Percentiles rank a stretch among this genome's conserved stretches.
Evolutionary conservation across 2,888 invertebrate species (phyloP).

Genomic region (Macaria notata): DNA sequence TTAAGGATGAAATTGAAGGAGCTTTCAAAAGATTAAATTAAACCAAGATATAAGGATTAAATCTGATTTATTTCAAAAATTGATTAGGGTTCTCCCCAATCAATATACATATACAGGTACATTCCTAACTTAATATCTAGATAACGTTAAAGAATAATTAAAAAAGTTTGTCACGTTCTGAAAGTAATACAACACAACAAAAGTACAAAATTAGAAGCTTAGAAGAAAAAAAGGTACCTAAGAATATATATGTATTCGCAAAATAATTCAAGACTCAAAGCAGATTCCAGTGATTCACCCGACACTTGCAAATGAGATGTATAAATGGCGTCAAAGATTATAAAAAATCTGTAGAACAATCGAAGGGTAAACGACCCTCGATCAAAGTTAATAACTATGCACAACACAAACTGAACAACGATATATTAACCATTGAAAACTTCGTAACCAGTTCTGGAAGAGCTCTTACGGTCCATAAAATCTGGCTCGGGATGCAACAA

Average conservation of each 20-base stretch:
- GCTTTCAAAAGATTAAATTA: neutral
- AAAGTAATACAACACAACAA: no score
- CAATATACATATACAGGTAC: no score
- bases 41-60: no score
- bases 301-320: constrained; percentile 24
- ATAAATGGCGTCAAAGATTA: constrained; percentile 5
- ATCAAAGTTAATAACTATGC: constrained; percentile 55
- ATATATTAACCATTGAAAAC: constrained; percentile 64
- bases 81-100: no score
- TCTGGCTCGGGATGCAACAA: constrained; percentile 30
- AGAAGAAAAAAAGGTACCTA: no score
- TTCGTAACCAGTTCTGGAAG: constrained; percentile 47
- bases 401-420: constrained; percentile 50
- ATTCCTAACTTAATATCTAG: no score
- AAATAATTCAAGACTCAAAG: no score
- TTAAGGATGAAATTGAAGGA: constrained; percentile 1
- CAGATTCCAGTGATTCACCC: constrained; percentile 24
- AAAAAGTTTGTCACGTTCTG: no score
- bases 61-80: no score
- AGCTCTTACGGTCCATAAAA: constrained; percentile 45
- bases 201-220: no score
- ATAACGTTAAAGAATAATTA: no score
- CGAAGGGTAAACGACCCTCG: constrained; percentile 25
- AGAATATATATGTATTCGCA: no score
- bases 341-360: constrained; percentile 13